These are phyloP conservation scores for Sandelia bainsii DNA, from an alignment of 2,797 vertebrate genomes.

Conservation along the genomic window DNA sequence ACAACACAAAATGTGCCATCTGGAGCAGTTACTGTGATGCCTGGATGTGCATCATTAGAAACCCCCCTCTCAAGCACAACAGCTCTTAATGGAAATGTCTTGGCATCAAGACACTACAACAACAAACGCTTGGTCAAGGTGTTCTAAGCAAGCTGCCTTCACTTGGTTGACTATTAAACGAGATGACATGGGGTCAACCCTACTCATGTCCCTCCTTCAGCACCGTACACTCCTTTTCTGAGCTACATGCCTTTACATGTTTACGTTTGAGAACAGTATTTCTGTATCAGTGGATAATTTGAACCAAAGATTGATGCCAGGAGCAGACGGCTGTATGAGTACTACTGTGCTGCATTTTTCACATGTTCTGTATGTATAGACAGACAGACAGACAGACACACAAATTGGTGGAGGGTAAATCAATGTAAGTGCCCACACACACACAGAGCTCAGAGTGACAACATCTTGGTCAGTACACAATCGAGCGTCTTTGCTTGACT, in stretches of 20 bases:
- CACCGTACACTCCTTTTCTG: background rate
- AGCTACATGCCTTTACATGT: constrained; percentile 18
- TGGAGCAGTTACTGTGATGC: constrained; percentile 19
- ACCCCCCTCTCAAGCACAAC: constrained; percentile 29
- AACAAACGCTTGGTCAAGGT: constrained; percentile 64
- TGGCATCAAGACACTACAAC: constrained; percentile 42
- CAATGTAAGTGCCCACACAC: background rate
- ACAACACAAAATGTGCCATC: constrained; percentile 27
- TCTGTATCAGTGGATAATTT: constrained; percentile 8
- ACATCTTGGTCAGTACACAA: constrained; percentile 32
- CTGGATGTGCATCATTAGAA: background rate
- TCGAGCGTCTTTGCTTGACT: constrained; percentile 36
- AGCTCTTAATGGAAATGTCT: constrained; percentile 35
- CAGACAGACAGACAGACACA: constrained; percentile 1
- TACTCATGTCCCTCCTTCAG: constrained; percentile 8
- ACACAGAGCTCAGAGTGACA: constrained; percentile 24
- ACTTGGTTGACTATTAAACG: constrained; percentile 10
- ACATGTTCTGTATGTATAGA: constrained; percentile 5
- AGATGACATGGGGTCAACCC: constrained; percentile 14
- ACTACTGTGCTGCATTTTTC: background rate
- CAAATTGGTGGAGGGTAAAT: background rate
- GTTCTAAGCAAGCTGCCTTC: constrained; percentile 37
- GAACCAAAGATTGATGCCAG: background rate
- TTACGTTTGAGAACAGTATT: constrained; percentile 26
- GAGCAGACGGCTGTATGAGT: constrained; percentile 18